Percentiles rank a stretch among this genome's conserved stretches.
phyloP scores from a whole-genome alignment of 1,140 invertebrate species.

The Bilobella aurantiaca region DNA sequence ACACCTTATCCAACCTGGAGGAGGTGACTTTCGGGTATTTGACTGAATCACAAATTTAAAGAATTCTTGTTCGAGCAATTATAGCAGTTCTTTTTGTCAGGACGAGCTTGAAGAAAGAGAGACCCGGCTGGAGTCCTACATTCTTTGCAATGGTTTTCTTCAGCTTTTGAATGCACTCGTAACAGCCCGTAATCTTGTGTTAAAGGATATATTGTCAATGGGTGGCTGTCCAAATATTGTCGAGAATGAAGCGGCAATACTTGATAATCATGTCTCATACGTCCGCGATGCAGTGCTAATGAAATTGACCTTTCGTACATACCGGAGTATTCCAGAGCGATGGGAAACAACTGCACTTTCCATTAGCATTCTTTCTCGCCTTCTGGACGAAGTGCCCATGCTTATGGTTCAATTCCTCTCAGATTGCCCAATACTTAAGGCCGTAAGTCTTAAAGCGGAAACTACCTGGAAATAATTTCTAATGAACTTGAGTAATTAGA shows the following conservation, averaged over 20 bases:
- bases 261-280: conserved; percentile 79
- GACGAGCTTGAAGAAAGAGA: conserved; percentile 65
- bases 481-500: no score
- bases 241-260: conserved; percentile 57
- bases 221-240: conserved; percentile 46
- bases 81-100: conserved; percentile 30
- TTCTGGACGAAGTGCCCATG: conserved; percentile 24
- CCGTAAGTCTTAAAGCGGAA: no score
- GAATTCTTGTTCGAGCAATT: conserved; percentile 10
- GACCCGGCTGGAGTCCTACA: conserved; percentile 75
- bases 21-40: conserved; percentile 24
- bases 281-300: conserved; percentile 66
- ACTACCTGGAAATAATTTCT: no score
- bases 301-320: conserved; percentile 62
- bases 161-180: conserved; percentile 64
- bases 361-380: conserved; percentile 18
- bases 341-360: conserved; percentile 23
- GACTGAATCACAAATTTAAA: neutral
- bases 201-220: neutral
- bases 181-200: conserved; percentile 52
- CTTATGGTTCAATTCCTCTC: conserved; percentile 30
- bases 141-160: conserved; percentile 68
- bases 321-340: conserved; percentile 57
- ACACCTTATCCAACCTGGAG: conserved; percentile 18
- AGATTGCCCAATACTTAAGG: conserved; percentile 27